Evolutionary conservation across 1,140 invertebrate species (phyloP).

Genomic region (Cydia pomonella): DNA sequence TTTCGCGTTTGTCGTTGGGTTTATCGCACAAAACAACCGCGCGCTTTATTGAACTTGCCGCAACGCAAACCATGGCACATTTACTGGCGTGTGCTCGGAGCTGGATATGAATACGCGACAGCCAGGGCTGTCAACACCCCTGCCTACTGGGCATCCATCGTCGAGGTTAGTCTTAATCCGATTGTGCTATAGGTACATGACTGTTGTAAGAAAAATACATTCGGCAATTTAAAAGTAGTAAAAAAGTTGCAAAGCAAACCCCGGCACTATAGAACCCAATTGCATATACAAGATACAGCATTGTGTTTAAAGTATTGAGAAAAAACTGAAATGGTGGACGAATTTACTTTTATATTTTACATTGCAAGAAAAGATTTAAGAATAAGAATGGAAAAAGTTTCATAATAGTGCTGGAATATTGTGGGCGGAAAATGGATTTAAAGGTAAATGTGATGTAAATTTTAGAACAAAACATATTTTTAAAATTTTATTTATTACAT

Average conservation of each 20-base stretch:
- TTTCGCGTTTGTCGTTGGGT: no score
- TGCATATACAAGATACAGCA: not conserved
- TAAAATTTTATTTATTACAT: not conserved
- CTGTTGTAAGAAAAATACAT: not conserved
- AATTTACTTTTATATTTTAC: not conserved
- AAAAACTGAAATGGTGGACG: not conserved
- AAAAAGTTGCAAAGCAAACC: not conserved
- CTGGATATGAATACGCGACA: no score
- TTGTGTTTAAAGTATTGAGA: not conserved
- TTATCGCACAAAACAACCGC: no score
- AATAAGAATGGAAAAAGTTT: not conserved
- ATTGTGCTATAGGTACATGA: not conserved
- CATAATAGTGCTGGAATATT: not conserved
- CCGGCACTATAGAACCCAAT: not conserved
- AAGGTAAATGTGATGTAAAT: not conserved
- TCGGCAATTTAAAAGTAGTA: not conserved
- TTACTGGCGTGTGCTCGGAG: no score
- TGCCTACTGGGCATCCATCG: no score
- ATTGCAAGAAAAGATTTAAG: not conserved
- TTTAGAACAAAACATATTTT: not conserved
- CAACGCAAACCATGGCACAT: no score
- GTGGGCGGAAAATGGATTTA: not conserved
- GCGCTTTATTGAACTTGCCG: no score
- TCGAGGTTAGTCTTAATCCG: no score
- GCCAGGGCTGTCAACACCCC: no score